Base-by-base conservation (phyloP, 2,797 vertebrate genomes). In the Ficedula albicollis region DNA sequence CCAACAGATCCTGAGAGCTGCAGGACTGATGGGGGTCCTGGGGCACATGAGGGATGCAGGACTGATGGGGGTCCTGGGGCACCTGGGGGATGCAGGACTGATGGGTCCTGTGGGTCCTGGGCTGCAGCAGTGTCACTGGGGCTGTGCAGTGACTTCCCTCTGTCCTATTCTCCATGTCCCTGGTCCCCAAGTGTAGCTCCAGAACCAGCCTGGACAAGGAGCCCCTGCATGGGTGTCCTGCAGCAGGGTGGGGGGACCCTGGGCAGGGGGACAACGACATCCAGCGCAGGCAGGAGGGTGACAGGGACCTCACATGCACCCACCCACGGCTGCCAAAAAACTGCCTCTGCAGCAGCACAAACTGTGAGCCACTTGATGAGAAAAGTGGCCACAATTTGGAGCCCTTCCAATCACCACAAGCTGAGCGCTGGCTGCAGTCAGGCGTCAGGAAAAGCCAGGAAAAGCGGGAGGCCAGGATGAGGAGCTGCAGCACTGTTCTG, bases 101-200 rank as follows among this genome's bases (percentile, higher is more conserved):
- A 7, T 14, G 69, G 59, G 15, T 52, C 39, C 32, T 0, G 0
- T 0, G 0, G 52, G 13, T 41, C 9, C 7, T 9, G 63, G 36
- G 11, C 19, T 55, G 87, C 39, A 67, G 30, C 0, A 13, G 30
- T 12, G 46, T 32, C 82, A 32, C 46, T 2, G 25, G 49, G 70
- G 51, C 44, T 6, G 6, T 20, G 36, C 0, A 3, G 19, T 0
- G 6, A 59, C 8, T n/a, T 34, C 51, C 14, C 11, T 59, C 22
- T 6, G 7, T 34, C 54, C n/a, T 36, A 4, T 49, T 23, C n/a
- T 63, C n/a, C 0, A 0, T 5, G 22, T 9, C 5, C 38, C 23
- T 5, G 0, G 13, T 59, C 59, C 69, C 64, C 13, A 3, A 20
- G 9, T 1, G 29, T 55, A 16, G 59, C 43, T 38, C 22, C 60